Conservation (phyloP, 2,113 vertebrate genomes). For the Austrofundulus limnaeus region DNA sequence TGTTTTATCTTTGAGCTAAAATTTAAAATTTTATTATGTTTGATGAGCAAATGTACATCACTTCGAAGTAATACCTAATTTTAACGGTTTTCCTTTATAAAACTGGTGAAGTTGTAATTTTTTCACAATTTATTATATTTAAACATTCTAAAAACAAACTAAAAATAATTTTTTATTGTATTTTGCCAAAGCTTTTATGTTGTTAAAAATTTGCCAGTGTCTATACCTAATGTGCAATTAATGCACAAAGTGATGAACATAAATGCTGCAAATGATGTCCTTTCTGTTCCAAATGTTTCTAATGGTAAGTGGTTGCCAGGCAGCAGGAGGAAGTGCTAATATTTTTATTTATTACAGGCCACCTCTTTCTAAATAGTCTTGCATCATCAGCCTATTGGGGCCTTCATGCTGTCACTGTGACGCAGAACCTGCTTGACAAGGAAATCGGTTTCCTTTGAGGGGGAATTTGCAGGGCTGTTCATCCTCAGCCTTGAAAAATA, state of each 20-base stretch:
- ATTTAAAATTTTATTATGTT: no score
- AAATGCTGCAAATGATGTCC: conserved; percentile 18
- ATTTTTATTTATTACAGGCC: background rate
- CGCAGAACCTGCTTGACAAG: conserved; percentile 37
- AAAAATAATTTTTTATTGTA: no score
- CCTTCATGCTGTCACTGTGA: conserved; percentile 10
- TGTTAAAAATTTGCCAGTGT: background rate
- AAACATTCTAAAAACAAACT: no score
- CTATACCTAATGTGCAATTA: background rate
- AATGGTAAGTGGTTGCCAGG: conserved; percentile 12
- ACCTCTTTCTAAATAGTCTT: conserved; percentile 1
- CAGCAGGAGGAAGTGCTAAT: background rate
- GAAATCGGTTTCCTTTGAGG: conserved; percentile 18
- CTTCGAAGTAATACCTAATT: no score
- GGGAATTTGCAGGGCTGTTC: conserved; percentile 16
- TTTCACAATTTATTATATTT: no score
- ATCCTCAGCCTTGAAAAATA: conserved; percentile 19
- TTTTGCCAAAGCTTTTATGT: no score
- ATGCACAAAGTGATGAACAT: conserved; percentile 3
- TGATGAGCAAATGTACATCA: no score
- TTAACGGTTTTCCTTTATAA: no score
- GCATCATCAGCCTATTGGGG: conserved; percentile 5
- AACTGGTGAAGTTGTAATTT: no score
- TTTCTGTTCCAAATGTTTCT: background rate
- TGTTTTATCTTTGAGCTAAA: no score